Percentiles rank a stretch among this genome's conserved stretches.
These are phyloP conservation scores for Eutrigla gurnardus DNA, from an alignment of 2,797 vertebrate species.

Conservation along the genomic window DNA sequence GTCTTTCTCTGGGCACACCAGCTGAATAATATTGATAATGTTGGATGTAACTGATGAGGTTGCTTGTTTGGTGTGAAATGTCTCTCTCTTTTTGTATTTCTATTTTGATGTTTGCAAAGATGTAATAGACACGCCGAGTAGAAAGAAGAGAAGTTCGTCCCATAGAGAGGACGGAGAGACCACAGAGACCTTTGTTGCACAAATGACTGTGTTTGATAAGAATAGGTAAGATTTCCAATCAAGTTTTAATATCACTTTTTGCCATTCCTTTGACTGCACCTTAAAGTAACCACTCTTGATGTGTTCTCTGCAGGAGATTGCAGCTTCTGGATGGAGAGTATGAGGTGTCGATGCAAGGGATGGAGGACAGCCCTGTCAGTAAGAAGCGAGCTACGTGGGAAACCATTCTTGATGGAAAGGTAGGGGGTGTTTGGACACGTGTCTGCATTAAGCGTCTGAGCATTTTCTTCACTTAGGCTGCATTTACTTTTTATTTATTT, in stretches of 20 bases:
- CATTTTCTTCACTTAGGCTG: too few species aligned
- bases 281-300: neutral
- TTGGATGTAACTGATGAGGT: neutral
- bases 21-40: neutral
- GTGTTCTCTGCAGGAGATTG: conserved; percentile 85
- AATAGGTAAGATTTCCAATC: conserved; percentile 85
- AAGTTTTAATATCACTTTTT: neutral
- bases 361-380: conserved; percentile 97
- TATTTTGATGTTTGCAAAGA: conserved; percentile 79
- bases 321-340: conserved; percentile 98
- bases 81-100: conserved; percentile 1
- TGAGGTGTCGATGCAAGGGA: conserved; percentile 99
- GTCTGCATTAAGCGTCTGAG: neutral
- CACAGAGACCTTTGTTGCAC: conserved; percentile 92
- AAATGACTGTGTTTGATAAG: conserved; percentile 99
- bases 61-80: neutral
- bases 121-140: conserved; percentile 88
- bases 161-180: conserved; percentile 93
- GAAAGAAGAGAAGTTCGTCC: conserved; percentile 91
- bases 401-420: conserved; percentile 98
- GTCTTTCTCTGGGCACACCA: neutral
- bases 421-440: conserved; percentile 50
- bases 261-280: fast-evolving
- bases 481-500: too few species aligned
- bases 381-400: conserved; percentile 99